These are phyloP conservation scores for Nestor notabilis DNA, from an alignment of 2,113 vertebrate species.

Conservation along the genomic window DNA sequence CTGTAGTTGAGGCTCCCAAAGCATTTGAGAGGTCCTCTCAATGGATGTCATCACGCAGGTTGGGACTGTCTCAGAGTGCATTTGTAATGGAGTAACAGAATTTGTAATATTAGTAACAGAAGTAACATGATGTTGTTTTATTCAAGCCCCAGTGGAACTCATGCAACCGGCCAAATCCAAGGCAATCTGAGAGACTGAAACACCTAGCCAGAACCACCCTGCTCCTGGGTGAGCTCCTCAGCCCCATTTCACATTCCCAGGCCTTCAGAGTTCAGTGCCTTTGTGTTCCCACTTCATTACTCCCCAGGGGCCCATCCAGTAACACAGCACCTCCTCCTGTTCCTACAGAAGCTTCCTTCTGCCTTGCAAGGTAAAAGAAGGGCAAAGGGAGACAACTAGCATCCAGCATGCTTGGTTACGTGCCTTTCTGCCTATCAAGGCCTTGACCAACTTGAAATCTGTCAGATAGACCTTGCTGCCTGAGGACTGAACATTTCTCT, in stretches of 20 bases:
- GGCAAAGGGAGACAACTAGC: background rate
- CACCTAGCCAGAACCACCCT: background rate
- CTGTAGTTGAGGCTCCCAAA: background rate
- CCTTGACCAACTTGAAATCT: background rate
- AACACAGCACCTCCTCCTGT: background rate
- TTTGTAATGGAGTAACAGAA: background rate
- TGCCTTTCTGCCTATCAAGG: background rate
- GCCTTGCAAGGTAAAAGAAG: background rate
- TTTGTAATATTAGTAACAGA: background rate
- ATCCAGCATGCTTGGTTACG: fast-evolving
- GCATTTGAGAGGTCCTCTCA: background rate
- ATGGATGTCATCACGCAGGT: background rate
- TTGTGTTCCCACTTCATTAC: background rate
- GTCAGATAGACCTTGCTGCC: background rate
- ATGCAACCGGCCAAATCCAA: background rate
- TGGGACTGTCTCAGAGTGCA: background rate
- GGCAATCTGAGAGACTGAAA: background rate
- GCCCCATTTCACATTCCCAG: background rate
- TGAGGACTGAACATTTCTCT: background rate
- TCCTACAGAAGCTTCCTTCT: background rate
- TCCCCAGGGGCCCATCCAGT: fast-evolving
- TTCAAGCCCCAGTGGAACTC: background rate
- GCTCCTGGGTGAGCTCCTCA: background rate
- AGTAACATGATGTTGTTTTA: background rate
- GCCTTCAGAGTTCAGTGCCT: background rate